phyloP scores from a whole-genome alignment of 2,888 invertebrate species.

The Aspidapion aeneum region DNA sequence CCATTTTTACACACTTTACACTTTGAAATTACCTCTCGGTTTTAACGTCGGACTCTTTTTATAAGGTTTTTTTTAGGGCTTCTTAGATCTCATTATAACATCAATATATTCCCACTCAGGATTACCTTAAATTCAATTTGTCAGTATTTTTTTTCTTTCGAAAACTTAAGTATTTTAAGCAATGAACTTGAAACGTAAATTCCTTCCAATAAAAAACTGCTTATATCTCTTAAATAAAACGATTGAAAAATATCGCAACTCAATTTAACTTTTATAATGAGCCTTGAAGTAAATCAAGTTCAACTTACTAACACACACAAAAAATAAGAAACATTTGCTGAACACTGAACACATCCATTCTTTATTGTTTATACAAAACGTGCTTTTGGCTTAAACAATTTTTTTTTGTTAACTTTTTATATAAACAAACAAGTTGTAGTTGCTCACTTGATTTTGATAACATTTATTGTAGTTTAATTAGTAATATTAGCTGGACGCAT shows the following conservation, averaged over 20 bases:
- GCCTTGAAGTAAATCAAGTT: no score
- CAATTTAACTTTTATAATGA: no score
- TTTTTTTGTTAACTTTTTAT: neutral
- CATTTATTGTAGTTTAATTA: neutral
- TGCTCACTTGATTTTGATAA: neutral
- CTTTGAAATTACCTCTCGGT: neutral
- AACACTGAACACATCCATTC: neutral
- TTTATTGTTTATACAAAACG: neutral
- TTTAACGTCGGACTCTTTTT: slow-evolving; percentile 12
- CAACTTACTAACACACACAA: neutral
- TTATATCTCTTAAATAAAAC: no score
- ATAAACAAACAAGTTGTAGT: neutral
- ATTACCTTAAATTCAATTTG: slow-evolving; percentile 22
- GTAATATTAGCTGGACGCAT: neutral
- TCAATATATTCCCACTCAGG: slow-evolving; percentile 17
- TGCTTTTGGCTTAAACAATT: neutral
- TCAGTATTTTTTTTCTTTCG: neutral
- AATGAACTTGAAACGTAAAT: no score
- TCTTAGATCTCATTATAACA: slow-evolving; percentile 27
- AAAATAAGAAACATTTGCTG: neutral
- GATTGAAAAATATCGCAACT: no score
- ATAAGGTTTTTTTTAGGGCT: slow-evolving; percentile 27
- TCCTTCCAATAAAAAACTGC: no score
- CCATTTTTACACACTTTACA: slow-evolving; percentile 57
- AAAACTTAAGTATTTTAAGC: no score